Base-by-base conservation (phyloP, 1,140 invertebrate species). In the Achatina immaculata region DNA sequence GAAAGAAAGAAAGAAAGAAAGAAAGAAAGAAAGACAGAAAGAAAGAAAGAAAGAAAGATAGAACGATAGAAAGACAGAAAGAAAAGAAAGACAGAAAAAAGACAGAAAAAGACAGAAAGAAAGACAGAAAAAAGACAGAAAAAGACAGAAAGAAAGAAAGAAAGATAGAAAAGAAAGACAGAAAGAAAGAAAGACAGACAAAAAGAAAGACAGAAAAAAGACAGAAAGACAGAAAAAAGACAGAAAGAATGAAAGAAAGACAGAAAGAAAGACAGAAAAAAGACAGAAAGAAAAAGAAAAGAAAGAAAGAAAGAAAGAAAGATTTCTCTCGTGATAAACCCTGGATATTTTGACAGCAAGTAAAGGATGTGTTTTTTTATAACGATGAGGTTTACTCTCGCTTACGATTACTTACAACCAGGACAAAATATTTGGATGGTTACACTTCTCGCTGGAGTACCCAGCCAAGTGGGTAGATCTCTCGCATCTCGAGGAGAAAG, bases 141-240 rank as follows among this genome's bases (percentile, higher is more conserved):
- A 66, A 1, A 66, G 65, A 66, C 31, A 66, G 36, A 66, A 9
- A 31, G 36, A 66, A 24, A 31, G 65, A 11, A 9, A 24, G 58
- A 24, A 62, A 7, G 21, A n/a, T 19, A 9, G 21, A 24, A 55
- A 6, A 24, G 48, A 55, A 14, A 31, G 36, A 62, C 24, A 24
- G 65, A 66, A 1, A 31, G 36, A 38, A 9, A 11, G n/a, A 43
- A 2, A 34, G 19, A 42, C 4, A 7, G 42, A 72, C 6, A 14
- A n/a, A 72, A 16, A 28, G 45, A 48, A 2, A 36, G 45, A 48
- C 31, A 31, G 28, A 51, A 1, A n/a, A n/a, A n/a, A 51, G 3
- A 74, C 9, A 51, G 43, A 74, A 19, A 74, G 72, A 74, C 1
- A 74, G 72, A 74, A 42, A 11, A n/a, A 6, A 51, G 43, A 74